phyloP scores from a whole-genome alignment of 1,140 invertebrate species.

The Heliconius nattereri region DNA sequence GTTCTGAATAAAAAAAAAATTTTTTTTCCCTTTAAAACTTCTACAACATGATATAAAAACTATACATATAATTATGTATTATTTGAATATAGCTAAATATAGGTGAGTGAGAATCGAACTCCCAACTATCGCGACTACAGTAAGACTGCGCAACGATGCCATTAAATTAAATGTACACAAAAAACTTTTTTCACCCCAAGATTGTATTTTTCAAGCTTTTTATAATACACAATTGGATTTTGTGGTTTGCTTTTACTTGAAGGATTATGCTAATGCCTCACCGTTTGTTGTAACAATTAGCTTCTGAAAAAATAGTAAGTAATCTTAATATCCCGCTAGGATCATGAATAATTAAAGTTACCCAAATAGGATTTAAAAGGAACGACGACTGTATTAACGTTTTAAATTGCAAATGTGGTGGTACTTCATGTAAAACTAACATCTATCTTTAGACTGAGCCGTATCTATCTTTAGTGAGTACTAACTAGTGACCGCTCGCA shows the following conservation, averaged over 20 bases:
- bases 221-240: not conserved
- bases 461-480: not conserved
- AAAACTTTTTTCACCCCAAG: not conserved
- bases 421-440: not conserved
- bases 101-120: too few relatives aligned
- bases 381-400: not conserved
- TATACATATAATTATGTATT: too few relatives aligned
- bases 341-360: constrained; percentile 7
- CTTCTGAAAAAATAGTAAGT: not conserved
- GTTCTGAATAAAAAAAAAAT: not conserved
- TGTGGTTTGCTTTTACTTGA: not conserved
- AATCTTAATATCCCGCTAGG: not conserved
- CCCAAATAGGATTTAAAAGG: not conserved
- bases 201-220: not conserved
- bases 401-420: constrained; percentile 11
- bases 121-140: too few relatives aligned
- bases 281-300: not conserved
- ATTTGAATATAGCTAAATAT: too few relatives aligned
- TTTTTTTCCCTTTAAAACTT: not conserved
- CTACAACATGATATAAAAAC: too few relatives aligned
- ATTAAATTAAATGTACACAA: not conserved
- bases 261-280: not conserved
- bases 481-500: not conserved
- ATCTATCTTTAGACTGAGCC: not conserved
- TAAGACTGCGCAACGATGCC: too few relatives aligned